Base-by-base conservation (phyloP, 1,140 invertebrate species). In the Pentalonia nigronervosa region DNA sequence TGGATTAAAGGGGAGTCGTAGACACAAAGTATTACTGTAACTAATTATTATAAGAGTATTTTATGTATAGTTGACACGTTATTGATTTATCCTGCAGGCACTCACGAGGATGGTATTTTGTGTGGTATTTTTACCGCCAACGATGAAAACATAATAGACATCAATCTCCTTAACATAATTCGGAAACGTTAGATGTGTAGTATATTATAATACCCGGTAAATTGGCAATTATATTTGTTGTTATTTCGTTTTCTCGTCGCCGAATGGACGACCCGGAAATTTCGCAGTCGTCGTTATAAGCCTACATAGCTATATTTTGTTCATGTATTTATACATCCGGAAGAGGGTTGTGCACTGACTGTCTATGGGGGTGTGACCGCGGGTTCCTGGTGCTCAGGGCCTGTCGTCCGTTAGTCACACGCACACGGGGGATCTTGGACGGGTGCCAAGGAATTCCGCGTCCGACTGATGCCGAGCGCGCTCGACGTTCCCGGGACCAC, bases 401-500 rank as follows among this genome's bases (percentile, higher is more conserved):
- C 36, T 21, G 34, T 56, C 88, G 88, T 56, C 11, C n/a, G n/a
- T 89, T 50, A 89, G 88, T 89, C 56, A 90, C 53, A 67, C 50
- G 50, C 87, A 81, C 47, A 47, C 81, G 47, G 47, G n/a, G 47
- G 47, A 89, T 93, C 50, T 41, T 93, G 91, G 81, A 93, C 14
- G 34, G 9, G 14, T 4, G 91, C 91, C 91, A 93, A 86, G 23
- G 91, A 84, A 93, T 93, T 93, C 81, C 34, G 34, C 81, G 48
- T 93, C 81, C 91, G 91, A 93, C 81, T n/a, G 91, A 84, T 41
- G 81, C 91, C 91, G 91, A 93, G 81, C 91, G 91, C 48, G n/a
- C 76, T 93, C 91, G 91, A 93, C 48, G 91, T 93, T 48, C 90
- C 91, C 76, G 91, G 91, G 91, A 93, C 91, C 91, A 93, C 91